Percentiles rank a stretch among this genome's conserved stretches.
Conservation (phyloP, 2,113 vertebrate genomes). For the Callorhinus ursinus region DNA sequence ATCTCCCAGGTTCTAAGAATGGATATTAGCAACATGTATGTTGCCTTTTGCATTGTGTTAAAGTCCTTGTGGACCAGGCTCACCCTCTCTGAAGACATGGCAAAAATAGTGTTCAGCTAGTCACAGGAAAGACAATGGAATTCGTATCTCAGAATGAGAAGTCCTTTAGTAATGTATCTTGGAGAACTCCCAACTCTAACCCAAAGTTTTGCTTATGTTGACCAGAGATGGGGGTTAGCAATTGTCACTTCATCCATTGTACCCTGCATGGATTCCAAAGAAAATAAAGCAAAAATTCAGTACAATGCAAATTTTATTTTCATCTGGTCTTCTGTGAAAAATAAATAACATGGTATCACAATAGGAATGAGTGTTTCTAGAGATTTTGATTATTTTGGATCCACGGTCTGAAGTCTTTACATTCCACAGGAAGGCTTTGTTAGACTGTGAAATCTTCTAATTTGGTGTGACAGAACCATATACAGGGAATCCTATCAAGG, state of each 20-base stretch:
- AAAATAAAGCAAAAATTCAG: slow-evolving; percentile 62
- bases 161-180: neutral
- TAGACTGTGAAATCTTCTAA: slow-evolving; percentile 49
- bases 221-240: neutral
- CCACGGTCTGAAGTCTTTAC: slow-evolving; percentile 18
- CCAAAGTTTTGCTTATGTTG: slow-evolving; percentile 48
- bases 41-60: slow-evolving; percentile 50
- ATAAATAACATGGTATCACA: slow-evolving; percentile 53
- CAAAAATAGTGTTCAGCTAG: neutral
- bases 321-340: slow-evolving; percentile 13
- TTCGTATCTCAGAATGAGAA: neutral
- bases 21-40: neutral
- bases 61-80: neutral
- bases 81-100: neutral
- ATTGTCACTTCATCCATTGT: neutral
- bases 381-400: slow-evolving; percentile 66
- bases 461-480: neutral
- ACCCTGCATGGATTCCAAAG: slow-evolving; percentile 39
- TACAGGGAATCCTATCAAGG: neutral
- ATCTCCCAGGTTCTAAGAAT: slow-evolving; percentile 41
- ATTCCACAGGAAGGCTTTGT: slow-evolving; percentile 56
- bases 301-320: neutral
- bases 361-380: neutral
- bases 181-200: slow-evolving; percentile 15
- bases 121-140: neutral